These are phyloP conservation scores for Triplophysa dalaica DNA, from an alignment of 2,113 vertebrate species.

Conservation along the genomic window DNA sequence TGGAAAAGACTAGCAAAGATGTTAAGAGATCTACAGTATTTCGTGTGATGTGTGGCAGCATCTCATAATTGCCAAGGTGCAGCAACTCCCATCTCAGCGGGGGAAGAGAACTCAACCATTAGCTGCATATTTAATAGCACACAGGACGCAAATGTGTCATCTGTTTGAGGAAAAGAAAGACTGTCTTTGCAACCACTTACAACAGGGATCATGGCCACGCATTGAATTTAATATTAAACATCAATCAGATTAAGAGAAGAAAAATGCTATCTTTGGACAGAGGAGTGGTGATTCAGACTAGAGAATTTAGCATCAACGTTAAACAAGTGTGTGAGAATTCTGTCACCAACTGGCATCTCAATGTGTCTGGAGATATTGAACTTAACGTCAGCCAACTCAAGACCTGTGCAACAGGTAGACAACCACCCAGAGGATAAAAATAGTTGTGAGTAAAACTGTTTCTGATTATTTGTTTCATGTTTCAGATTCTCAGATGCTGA, in stretches of 20 bases:
- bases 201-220: slow-evolving; percentile 63
- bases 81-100: slow-evolving; percentile 33
- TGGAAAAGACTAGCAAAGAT: background rate
- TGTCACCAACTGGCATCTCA: background rate
- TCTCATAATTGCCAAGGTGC: slow-evolving; percentile 31
- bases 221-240: background rate
- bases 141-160: slow-evolving; percentile 57
- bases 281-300: background rate
- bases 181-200: slow-evolving; percentile 4
- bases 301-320: slow-evolving; percentile 65
- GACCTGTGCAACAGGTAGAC: background rate
- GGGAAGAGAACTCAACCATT: slow-evolving; percentile 8
- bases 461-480: too few species aligned
- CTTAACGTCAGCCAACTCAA: background rate
- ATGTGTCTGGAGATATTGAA: background rate
- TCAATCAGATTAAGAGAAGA: background rate
- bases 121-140: slow-evolving; percentile 21
- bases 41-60: slow-evolving; percentile 7
- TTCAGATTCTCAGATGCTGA: too few species aligned
- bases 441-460: too few species aligned
- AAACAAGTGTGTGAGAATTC: slow-evolving; percentile 64
- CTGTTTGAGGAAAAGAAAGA: slow-evolving; percentile 37
- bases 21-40: background rate
- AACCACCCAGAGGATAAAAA: too few species aligned
- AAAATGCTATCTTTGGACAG: background rate